Percentiles rank a stretch among this genome's conserved stretches.
phyloP scores from a whole-genome alignment of 2,888 invertebrate genomes.

The Lycophotia porphyrea region DNA sequence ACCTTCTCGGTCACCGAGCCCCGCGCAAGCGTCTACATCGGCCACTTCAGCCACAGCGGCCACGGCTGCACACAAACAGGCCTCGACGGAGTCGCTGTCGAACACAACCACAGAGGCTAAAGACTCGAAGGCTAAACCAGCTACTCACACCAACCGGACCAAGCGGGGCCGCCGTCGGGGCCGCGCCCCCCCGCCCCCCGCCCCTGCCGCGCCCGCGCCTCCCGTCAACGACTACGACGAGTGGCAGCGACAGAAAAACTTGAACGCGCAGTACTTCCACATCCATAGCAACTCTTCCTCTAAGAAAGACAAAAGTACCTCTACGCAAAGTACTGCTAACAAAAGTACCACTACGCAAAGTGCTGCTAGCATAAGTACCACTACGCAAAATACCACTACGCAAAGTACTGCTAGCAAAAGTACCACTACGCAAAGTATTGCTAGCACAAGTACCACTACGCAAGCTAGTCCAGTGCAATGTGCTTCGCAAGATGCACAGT shows the following conservation, averaged over 20 bases:
- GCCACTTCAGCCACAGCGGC: background rate
- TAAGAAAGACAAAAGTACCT: conserved; percentile 14
- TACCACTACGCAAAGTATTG: too few relatives aligned
- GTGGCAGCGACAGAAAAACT: conserved; percentile 48
- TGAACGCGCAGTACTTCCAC: conserved; percentile 45
- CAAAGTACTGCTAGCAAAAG: too few relatives aligned
- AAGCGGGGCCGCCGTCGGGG: background rate
- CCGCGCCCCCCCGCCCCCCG: background rate
- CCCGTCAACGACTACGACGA: conserved; percentile 28
- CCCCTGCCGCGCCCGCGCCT: background rate
- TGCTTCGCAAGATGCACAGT: background rate
- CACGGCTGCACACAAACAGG: background rate
- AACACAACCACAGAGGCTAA: background rate
- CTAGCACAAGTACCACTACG: too few relatives aligned
- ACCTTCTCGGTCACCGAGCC: conserved; percentile 3
- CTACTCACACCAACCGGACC: background rate
- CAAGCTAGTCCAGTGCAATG: background rate
- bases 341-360: background rate
- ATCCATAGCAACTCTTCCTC: background rate
- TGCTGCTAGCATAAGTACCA: background rate
- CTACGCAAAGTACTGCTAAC: background rate
- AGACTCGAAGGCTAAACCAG: background rate
- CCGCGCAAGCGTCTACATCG: background rate
- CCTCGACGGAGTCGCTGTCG: background rate
- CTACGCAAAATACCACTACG: background rate